These are phyloP conservation scores for Heliconius charithonia DNA, from an alignment of 2,888 invertebrate genomes.

Conservation along the genomic window DNA sequence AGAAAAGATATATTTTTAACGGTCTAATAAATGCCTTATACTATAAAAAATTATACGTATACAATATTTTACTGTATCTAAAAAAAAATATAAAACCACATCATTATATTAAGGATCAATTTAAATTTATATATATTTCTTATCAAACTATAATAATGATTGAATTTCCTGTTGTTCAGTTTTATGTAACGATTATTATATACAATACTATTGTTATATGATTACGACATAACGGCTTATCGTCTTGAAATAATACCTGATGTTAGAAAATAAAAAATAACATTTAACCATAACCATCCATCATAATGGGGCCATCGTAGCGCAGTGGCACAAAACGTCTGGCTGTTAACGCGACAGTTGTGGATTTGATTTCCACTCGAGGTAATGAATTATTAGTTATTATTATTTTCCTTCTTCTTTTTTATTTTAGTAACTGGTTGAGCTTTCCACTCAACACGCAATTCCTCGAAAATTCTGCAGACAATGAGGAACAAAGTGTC, in stretches of 20 bases:
- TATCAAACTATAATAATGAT: constrained; percentile 21
- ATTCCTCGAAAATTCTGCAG: no score
- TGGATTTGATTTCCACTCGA: no score
- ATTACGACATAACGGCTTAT: constrained; percentile 23
- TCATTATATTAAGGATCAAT: constrained; percentile 10
- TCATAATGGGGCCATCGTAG: no score
- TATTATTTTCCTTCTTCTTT: no score
- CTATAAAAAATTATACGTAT: neutral
- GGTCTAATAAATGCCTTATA: constrained; percentile 7
- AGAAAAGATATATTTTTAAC: neutral
- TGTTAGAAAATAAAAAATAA: neutral
- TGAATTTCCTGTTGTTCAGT: constrained; percentile 25
- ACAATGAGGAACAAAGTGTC: no score
- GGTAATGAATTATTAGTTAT: no score
- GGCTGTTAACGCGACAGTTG: no score
- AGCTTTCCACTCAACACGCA: no score
- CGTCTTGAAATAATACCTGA: constrained; percentile 7
- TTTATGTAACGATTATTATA: constrained; percentile 11
- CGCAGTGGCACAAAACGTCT: no score
- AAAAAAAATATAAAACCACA: neutral
- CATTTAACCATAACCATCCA: neutral
- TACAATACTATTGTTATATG: constrained; percentile 12
- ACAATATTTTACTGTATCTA: neutral
- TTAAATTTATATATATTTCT: constrained; percentile 11
- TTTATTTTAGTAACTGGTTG: no score